Conservation (phyloP, 2,888 invertebrate species). For the Caprella mutica region DNA sequence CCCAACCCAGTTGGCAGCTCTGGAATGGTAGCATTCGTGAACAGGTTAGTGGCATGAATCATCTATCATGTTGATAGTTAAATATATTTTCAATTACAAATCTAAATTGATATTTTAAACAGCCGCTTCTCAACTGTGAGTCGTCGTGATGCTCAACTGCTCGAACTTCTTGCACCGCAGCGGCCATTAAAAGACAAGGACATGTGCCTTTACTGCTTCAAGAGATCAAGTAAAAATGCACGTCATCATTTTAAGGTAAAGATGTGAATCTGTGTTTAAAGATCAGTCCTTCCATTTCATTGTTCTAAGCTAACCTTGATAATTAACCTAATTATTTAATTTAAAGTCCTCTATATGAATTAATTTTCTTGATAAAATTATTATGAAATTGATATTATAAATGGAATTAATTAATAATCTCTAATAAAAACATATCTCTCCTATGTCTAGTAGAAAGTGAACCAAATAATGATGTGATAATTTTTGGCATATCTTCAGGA, state of each 20-base stretch:
- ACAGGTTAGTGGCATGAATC: constrained; percentile 7
- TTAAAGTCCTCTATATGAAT: too few relatives aligned
- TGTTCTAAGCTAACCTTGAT: too few relatives aligned
- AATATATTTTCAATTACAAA: background rate
- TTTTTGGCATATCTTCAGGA: too few relatives aligned
- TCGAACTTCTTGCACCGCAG: constrained; percentile 1
- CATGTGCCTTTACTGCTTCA: background rate
- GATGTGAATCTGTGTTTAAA: too few relatives aligned
- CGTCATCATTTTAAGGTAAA: constrained; percentile 1
- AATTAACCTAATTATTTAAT: too few relatives aligned
- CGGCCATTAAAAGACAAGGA: background rate
- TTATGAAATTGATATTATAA: too few relatives aligned
- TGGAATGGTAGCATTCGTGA: background rate
- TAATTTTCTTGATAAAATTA: too few relatives aligned
- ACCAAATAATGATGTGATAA: too few relatives aligned
- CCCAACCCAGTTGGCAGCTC: background rate
- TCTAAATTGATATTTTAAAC: background rate
- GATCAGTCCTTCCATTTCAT: too few relatives aligned
- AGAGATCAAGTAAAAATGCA: background rate
- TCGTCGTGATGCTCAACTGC: constrained; percentile 8
- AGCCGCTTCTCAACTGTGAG: background rate
- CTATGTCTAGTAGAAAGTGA: too few relatives aligned
- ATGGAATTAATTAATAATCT: too few relatives aligned
- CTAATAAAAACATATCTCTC: too few relatives aligned
- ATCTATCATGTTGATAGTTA: background rate